Evolutionary conservation across 2,888 invertebrate genomes (phyloP).

Genomic region (Minunthozetes semirufus): DNA sequence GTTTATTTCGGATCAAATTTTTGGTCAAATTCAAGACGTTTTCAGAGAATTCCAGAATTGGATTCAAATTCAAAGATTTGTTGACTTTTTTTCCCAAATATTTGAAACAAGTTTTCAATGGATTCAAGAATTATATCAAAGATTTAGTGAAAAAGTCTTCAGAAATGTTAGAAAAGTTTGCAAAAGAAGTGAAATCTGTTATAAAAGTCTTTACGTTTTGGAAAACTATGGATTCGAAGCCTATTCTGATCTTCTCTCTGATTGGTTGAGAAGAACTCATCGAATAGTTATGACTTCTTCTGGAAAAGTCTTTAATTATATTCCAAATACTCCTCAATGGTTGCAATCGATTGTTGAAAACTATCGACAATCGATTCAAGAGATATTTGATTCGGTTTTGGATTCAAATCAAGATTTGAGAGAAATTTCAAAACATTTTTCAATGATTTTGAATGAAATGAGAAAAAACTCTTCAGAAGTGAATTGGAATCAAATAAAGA

Average conservation of each 20-base stretch:
- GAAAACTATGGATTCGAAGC: conserved; percentile 8
- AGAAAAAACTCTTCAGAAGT: neutral
- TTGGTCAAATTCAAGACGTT: no score
- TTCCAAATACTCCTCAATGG: neutral
- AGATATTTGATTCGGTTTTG: neutral
- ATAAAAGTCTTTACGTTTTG: neutral
- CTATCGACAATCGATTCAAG: neutral
- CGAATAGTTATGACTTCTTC: neutral
- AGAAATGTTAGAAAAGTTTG: neutral
- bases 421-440: neutral
- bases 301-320: neutral
- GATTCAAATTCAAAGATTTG: no score
- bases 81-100: no score
- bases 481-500: neutral
- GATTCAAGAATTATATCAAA: no score
- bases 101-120: no score
- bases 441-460: neutral
- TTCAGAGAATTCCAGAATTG: no score
- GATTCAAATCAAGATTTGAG: conserved; percentile 3
- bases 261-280: conserved; percentile 13
- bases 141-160: no score
- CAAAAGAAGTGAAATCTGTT: neutral
- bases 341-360: neutral
- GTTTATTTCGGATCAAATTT: no score
- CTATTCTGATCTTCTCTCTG: neutral